Conservation (phyloP, 53 echinoderm and acorn worm genomes). For the Paelopatides confundens region DNA sequence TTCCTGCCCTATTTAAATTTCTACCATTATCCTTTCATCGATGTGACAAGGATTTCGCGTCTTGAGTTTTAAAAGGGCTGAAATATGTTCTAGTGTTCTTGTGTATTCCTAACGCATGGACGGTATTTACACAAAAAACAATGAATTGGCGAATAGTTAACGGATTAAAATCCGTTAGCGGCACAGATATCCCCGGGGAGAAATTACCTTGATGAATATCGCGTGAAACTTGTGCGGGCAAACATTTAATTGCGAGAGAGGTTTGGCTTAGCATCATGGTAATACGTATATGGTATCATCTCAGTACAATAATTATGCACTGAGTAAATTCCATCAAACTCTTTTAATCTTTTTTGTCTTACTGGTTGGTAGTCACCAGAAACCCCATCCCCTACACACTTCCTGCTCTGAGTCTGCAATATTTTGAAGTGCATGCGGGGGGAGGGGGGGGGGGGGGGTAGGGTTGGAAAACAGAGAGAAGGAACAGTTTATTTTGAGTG, state of each 20-base stretch:
- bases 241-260: conserved; percentile 36
- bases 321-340: background rate
- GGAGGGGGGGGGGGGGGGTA: too few relatives aligned
- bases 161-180: conserved; percentile 45
- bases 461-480: too few relatives aligned
- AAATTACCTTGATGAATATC: conserved; percentile 41
- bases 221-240: conserved; percentile 33
- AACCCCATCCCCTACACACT: too few relatives aligned
- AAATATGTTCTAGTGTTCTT: background rate
- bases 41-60: background rate
- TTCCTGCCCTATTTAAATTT: too few relatives aligned
- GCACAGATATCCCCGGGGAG: conserved; percentile 44
- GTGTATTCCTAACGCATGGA: conserved; percentile 15
- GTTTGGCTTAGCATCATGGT: background rate
- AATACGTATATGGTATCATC: too few relatives aligned
- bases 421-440: too few relatives aligned
- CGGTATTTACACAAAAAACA: conserved; percentile 46
- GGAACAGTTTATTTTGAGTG: too few relatives aligned
- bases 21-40: background rate
- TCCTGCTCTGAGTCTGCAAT: too few relatives aligned
- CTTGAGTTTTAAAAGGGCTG: background rate
- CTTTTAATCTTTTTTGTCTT: too few relatives aligned
- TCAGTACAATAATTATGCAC: background rate
- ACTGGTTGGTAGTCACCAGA: too few relatives aligned
- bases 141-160: conserved; percentile 39